phyloP scores from a whole-genome alignment of 2,888 invertebrate species.

The Lycocerus yunnanus region DNA sequence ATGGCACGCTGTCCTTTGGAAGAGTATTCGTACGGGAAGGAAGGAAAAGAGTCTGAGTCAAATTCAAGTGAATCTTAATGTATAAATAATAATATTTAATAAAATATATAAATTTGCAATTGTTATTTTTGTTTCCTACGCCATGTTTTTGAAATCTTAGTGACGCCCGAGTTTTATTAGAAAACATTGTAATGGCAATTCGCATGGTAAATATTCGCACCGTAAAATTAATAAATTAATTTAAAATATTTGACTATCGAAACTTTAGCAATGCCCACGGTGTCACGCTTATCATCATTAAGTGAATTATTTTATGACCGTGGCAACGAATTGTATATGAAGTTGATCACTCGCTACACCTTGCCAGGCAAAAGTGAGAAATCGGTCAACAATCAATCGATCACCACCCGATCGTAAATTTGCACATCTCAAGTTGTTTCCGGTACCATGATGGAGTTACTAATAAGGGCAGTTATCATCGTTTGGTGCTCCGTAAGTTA shows the following conservation, averaged over 20 bases:
- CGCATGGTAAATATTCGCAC: background rate
- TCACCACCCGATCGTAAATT: slow-evolving; percentile 3
- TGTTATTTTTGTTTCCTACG: background rate
- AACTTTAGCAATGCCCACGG: slow-evolving; percentile 1
- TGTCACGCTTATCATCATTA: slow-evolving; percentile 9
- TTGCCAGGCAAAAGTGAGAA: slow-evolving; percentile 4
- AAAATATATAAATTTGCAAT: background rate
- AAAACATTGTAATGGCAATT: background rate
- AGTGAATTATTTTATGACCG: slow-evolving; percentile 16
- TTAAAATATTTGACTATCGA: background rate
- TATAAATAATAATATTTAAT: background rate
- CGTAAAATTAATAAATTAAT: slow-evolving; percentile 9
- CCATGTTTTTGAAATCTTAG: background rate
- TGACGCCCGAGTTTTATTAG: background rate
- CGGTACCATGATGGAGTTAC: background rate
- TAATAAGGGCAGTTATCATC: background rate
- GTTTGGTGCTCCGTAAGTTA: background rate
- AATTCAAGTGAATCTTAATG: slow-evolving; percentile 4
- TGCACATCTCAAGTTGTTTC: background rate
- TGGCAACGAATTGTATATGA: slow-evolving; percentile 7
- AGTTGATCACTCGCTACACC: background rate
- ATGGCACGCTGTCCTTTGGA: slow-evolving; percentile 45
- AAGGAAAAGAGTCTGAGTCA: background rate
- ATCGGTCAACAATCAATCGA: slow-evolving; percentile 4
- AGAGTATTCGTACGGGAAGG: slow-evolving; percentile 10